These are phyloP conservation scores for Schlechtendalia chinensis DNA, from an alignment of 1,140 invertebrate genomes.

Conservation along the genomic window DNA sequence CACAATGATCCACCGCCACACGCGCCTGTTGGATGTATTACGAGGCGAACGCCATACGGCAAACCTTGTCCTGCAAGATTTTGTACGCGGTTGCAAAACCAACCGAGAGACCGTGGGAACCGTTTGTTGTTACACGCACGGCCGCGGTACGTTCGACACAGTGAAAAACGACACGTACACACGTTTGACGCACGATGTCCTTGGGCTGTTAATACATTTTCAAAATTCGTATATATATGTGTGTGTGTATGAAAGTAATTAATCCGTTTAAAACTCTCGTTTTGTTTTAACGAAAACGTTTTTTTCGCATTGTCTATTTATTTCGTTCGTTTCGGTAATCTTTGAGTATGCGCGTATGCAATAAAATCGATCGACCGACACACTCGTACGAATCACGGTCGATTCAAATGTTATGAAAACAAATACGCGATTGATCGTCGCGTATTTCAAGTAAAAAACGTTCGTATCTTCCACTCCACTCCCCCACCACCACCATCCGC, in stretches of 20 bases:
- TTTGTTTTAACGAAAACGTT: too few species aligned
- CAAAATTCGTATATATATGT: not conserved
- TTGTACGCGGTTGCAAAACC: conserved; percentile 38
- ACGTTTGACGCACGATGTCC: not conserved
- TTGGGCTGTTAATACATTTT: not conserved
- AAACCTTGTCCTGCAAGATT: conserved; percentile 39
- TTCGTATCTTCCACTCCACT: too few species aligned
- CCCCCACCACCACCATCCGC: too few species aligned
- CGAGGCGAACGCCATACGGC: conserved; percentile 13
- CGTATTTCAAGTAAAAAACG: too few species aligned
- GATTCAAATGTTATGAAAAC: too few species aligned
- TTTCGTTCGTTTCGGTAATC: too few species aligned
- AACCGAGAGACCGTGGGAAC: conserved; percentile 41
- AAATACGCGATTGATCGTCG: too few species aligned
- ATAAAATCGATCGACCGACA: too few species aligned
- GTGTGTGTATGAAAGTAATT: not conserved
- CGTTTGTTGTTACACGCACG: not conserved
- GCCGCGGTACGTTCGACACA: not conserved
- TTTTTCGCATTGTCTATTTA: too few species aligned
- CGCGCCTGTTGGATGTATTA: not conserved
- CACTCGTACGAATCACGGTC: too few species aligned
- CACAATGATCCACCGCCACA: conserved; percentile 18
- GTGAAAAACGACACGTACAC: conserved; percentile 3
- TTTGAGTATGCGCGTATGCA: too few species aligned
- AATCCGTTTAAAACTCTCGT: not conserved